These are phyloP conservation scores for Pycnonotus jocosus DNA, from an alignment of 2,113 vertebrate species.

Conservation along the genomic window DNA sequence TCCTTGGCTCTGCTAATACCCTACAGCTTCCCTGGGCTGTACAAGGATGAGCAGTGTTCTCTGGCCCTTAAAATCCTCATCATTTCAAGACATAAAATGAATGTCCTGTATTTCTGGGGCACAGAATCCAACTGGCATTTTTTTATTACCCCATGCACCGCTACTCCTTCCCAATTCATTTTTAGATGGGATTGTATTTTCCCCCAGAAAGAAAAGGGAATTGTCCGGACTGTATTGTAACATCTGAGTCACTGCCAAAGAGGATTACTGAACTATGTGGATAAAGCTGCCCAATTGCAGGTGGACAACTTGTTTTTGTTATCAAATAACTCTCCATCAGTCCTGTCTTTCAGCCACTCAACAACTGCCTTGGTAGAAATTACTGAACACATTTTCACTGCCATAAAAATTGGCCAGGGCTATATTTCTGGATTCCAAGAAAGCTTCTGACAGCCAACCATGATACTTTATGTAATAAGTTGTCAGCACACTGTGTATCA, in stretches of 20 bases:
- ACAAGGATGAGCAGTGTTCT: neutral
- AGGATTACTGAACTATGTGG: slow-evolving; percentile 18
- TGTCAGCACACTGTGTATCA: slow-evolving; percentile 68
- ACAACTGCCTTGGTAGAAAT: slow-evolving; percentile 72
- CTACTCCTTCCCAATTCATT: neutral
- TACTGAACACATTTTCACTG: slow-evolving; percentile 74
- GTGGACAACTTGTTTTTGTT: slow-evolving; percentile 53
- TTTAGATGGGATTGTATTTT: neutral
- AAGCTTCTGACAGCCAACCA: slow-evolving; percentile 71
- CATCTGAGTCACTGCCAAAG: neutral
- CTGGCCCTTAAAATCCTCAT: neutral
- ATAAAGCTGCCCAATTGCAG: slow-evolving; percentile 14
- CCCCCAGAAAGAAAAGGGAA: neutral
- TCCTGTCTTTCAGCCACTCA: slow-evolving; percentile 57
- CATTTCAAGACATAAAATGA: neutral
- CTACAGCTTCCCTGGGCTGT: neutral
- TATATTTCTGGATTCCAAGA: slow-evolving; percentile 75
- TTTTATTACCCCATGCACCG: neutral
- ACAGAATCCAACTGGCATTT: neutral
- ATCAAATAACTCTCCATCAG: slow-evolving; percentile 48
- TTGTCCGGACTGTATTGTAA: neutral
- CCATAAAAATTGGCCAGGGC: slow-evolving; percentile 70
- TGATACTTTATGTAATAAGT: slow-evolving; percentile 62
- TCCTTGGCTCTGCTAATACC: neutral
- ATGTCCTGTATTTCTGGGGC: neutral